Base-by-base conservation (phyloP, 2,888 invertebrate genomes). In the Xestia c-nigrum region DNA sequence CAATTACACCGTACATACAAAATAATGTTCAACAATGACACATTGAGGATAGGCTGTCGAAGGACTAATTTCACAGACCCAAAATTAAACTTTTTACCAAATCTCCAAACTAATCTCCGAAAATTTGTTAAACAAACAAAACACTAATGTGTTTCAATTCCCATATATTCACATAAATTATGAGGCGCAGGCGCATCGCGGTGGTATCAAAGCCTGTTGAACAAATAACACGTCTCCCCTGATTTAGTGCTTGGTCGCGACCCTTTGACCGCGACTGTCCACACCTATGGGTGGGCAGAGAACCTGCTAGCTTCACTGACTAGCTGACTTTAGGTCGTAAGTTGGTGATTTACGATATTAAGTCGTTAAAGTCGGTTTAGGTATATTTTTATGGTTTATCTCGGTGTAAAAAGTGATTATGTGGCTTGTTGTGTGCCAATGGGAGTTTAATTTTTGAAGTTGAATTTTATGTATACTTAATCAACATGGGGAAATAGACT, bases 231-330 rank as follows among this genome's bases (percentile, higher is more conserved):
- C 91, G 89, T 93, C 91, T 71, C 72, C 63, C 10, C 86, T 93
- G 93, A 94, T 94, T 93, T 94, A 94, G 90, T 91, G 89, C 72
- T 75, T 83, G 85, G 81, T 77, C 81, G 85, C 84, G 86, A 88
- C 83, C 85, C 85, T 84, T 85, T 86, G 86, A 87, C 74, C 85
- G 57, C 24, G 70, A 84, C 91, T 94, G 93, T 95, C 94, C 89
- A 93, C 94, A 95, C 94, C 94, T 93, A 92, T 92, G 94, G 95
- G 94, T 94, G 95, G 95, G 91, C 90, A 84, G 94, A 94, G 93
- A 93, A 78, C 92, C 91, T 88, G 85, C 85, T 89, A 91, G 90
- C 90, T 88, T 80, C 89, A 87, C 79, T 78, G 67, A 91, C 90
- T 91, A 90, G 90, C 91, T 86, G 89, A 90, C 87, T 88, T 78